Evolutionary conservation across 2,888 invertebrate species (phyloP), one percentile per base, ranked within the genome.

Genomic region (Andrena trimmerana): DNA sequence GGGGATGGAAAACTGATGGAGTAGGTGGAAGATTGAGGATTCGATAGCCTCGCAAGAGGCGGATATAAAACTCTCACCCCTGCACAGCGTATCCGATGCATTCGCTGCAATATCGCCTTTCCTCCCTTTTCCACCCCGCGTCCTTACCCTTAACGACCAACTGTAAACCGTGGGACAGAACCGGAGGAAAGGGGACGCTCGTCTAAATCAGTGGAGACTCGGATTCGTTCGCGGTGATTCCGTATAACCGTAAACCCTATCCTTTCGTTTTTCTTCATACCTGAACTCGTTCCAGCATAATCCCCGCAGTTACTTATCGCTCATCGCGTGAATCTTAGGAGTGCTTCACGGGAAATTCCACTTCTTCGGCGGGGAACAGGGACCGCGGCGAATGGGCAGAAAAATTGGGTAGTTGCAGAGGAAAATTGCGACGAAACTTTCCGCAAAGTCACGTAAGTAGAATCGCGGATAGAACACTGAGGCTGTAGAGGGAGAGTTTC

Each of bases 241-340:
- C 33, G 42, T 48, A 63, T 68, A 68, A 20, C 59, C 65, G 78
- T 50, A 78, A 81, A 72, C 68, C 67, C 66, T 54, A 33, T 54
- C 57, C 63, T 16, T 48, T 50, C 52, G 20, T 73, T 68, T 29
- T 52, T 73, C 65, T 73, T 66, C 73, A 24, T 65, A 54, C 36
- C n/a, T 36, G 74, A 69, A 16, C 68, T 65, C n/a, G 52, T 48
- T 73, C 29, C 54, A n/a, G 36, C 59, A 59, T 33, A n/a, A 81
- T 69, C 29, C 74, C 3, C 8, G 27, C 24, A 57, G 57, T 57
- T 27, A 57, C 24, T 57, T 27, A 24, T 27, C 57, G 57, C 24
- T 10, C 10, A 1, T 20, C 57, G 10, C 27, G 13, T 0, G 57
- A 24, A 57, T 10, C 24, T 57, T 57, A 4, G 4, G 4, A 57